Evolutionary conservation across 1,140 invertebrate species (phyloP), one percentile per base, ranked within the genome.

Genomic region (Eupeodes corollae): DNA sequence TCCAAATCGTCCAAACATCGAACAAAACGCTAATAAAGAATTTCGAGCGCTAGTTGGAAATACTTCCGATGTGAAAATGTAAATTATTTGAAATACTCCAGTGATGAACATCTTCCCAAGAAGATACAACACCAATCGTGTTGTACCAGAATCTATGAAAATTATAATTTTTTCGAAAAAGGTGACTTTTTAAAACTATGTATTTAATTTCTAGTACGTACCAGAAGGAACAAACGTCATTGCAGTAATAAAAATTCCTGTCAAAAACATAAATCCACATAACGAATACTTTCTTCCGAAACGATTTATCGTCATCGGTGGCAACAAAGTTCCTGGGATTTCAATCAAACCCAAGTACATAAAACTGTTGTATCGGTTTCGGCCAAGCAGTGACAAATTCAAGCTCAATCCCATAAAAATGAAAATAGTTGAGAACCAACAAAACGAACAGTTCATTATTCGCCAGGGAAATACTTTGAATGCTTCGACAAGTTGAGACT

Each of bases 341-440:
- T 86, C 84, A 41, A 85, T 75, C n/a, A 78, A 58, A 46, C 79
- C 76, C 46, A 82, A 80, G 1, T 84, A 65, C 42, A 83, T 79
- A 53, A 86, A 85, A 63, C 83, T 83, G 5, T 74, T 62, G 62
- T 86, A 84, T 56, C 75, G 78, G 58, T 83, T 79, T 19, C 84
- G 84, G 1, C 77, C 77, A 33, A 91, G 70, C 43, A 82, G 74
- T 3, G 84, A 83, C 0, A 85, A 82, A 58, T 86, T 87, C 35
- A 89, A 74, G n/a, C 84, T 85, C 11, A 91, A 61, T 0, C 86
- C 88, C 61, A 88, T 86, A 57, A 86, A 89, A 6, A 88, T 76
- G 56, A 88, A 80, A 0, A 79, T 74, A 50, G 77, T 77, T 0
- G 79, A 76, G 3, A 80, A 68, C 83, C 80, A 87, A 63, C 76